Base-by-base conservation (phyloP, 2,797 vertebrate species). In the Atherinosoma microstoma region DNA sequence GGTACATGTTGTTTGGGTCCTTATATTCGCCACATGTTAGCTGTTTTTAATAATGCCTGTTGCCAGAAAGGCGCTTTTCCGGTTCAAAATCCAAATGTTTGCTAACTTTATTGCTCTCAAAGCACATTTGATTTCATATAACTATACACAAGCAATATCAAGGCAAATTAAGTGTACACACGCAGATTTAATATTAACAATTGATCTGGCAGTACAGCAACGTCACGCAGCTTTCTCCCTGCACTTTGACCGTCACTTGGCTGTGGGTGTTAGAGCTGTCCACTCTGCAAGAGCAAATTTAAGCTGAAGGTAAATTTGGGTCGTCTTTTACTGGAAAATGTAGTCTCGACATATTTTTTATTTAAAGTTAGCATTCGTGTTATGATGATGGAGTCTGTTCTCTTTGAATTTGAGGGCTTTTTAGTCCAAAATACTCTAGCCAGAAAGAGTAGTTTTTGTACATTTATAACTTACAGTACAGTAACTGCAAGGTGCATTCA, bases 1-100 rank as follows among this genome's bases (percentile, higher is more conserved):
- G 87, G 88, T 82, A 72, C 38, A 64, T 82, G 45, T 73, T 88
- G 71, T 92, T 87, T 81, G 84, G 92, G 92, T 91, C 93, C 89
- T 91, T 49, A 36, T 1, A 15, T 32, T 8, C 42, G 73, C 54
- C 74, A 71, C 4, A 0, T 0, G 4, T 22, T 79, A 83, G 87
- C 0, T 6, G 77, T 61, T 80, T 38, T 0, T 34, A 22, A 4
- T 6, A 30, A 66, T 87, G 92, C 94, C 93, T 88, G 91, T 45
- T 27, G 1, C 24, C 0, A 72, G 1, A 76, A 38, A 0, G 1
- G 12, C 0, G 3, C 5, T 20, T 18, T 49, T 71, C 16, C 16
- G 40, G 4, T 45, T 27, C 11, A 16, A 30, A 35, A 29, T 42
- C 6, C 5, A 42, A 18, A 42, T 42, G 18, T 42, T 18, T 42